Percentiles rank a stretch among this genome's conserved stretches.
phyloP scores from a whole-genome alignment of 1,140 invertebrate species.

The Bicyclus anynana region DNA sequence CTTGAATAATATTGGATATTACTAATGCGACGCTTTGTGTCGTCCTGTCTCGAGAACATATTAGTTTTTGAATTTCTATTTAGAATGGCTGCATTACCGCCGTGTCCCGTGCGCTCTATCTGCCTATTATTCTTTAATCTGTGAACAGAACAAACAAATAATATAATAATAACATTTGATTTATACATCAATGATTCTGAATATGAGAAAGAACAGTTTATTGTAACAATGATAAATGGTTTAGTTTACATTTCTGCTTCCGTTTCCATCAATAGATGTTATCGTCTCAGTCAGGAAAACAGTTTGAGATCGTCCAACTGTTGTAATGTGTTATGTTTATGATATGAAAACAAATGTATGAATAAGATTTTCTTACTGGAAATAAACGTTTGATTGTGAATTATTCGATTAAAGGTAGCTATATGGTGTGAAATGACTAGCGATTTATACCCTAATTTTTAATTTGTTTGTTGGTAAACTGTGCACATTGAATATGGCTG shows the following conservation, averaged over 20 bases:
- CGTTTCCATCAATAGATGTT: slow-evolving; percentile 48
- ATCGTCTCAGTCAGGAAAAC: slow-evolving; percentile 40
- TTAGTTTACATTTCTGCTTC: slow-evolving; percentile 30
- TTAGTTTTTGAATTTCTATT: too few species aligned
- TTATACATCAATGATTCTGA: not conserved
- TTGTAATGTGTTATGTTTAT: slow-evolving; percentile 15
- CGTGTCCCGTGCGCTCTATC: too few species aligned
- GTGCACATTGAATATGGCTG: too few species aligned
- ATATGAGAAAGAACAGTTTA: slow-evolving; percentile 5
- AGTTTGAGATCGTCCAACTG: slow-evolving; percentile 47
- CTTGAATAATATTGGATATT: too few species aligned
- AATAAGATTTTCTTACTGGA: not conserved
- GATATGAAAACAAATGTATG: slow-evolving; percentile 14
- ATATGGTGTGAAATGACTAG: too few species aligned
- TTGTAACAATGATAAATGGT: slow-evolving; percentile 10
- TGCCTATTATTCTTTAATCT: too few species aligned
- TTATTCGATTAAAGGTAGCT: not conserved
- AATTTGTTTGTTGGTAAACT: too few species aligned
- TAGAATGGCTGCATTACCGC: too few species aligned
- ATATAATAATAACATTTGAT: not conserved
- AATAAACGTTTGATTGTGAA: not conserved
- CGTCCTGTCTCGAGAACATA: too few species aligned
- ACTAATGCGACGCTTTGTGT: too few species aligned
- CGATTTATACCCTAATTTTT: too few species aligned
- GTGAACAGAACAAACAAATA: too few species aligned